These are phyloP conservation scores for Lipotes vexillifer DNA, from an alignment of 2,113 vertebrate species.

Conservation along the genomic window DNA sequence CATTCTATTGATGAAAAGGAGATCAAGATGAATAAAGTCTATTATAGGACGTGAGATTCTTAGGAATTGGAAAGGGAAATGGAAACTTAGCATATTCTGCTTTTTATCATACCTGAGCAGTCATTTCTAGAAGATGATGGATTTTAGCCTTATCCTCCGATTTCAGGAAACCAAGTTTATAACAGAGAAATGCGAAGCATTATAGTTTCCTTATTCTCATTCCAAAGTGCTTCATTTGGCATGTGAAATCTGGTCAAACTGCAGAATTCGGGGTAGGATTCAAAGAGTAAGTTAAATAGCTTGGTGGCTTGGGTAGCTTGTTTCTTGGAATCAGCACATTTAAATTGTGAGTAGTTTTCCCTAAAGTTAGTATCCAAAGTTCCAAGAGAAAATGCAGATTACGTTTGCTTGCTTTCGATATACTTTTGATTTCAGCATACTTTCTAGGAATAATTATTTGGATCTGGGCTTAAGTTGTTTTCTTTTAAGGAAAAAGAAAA, in stretches of 20 bases:
- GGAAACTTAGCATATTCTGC: constrained; percentile 56
- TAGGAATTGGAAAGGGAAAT: constrained; percentile 61
- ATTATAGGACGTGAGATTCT: constrained; percentile 53
- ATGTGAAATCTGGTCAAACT: constrained; percentile 30
- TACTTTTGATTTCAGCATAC: constrained; percentile 29
- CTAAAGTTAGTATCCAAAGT: constrained; percentile 28
- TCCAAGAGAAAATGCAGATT: constrained; percentile 16
- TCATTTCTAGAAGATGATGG: constrained; percentile 58
- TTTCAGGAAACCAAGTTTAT: constrained; percentile 58
- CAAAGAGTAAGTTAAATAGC: constrained; percentile 39
- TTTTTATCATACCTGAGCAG: constrained; percentile 65
- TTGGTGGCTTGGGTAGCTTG: background rate
- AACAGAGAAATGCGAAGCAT: constrained; percentile 39
- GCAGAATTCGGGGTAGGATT: constrained; percentile 31
- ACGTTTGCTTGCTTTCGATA: constrained; percentile 24
- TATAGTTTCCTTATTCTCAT: constrained; percentile 53
- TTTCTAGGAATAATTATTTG: constrained; percentile 15
- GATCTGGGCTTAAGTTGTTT: background rate
- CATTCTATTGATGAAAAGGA: constrained; percentile 65
- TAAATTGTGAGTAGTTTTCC: constrained; percentile 20
- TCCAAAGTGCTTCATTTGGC: constrained; percentile 58
- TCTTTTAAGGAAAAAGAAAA: constrained; percentile 14
- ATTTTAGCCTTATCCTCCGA: constrained; percentile 62
- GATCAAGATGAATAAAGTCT: constrained; percentile 62
- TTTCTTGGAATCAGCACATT: constrained; percentile 41